These are phyloP conservation scores for Gymnoscopelus braueri DNA, from an alignment of 2,797 vertebrate species.

Conservation along the genomic window DNA sequence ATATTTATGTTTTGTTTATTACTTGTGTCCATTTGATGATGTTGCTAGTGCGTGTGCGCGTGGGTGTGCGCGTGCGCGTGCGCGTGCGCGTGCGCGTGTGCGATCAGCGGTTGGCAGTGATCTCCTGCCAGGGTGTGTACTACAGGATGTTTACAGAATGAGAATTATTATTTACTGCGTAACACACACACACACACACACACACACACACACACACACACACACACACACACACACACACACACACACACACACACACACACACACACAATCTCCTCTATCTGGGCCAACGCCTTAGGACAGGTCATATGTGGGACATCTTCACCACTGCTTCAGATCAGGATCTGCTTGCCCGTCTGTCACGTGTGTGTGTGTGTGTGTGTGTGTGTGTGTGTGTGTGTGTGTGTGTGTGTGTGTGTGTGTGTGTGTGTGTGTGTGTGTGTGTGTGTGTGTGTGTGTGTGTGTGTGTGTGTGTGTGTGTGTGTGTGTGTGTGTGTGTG, in stretches of 20 bases:
- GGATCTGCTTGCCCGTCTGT: background rate
- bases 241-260: background rate
- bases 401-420: background rate
- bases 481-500: background rate
- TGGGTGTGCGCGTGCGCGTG: too few relatives aligned
- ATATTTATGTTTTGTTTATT: background rate
- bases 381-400: background rate
- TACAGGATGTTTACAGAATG: background rate
- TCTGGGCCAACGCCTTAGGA: conserved; percentile 14
- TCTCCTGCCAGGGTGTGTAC: too few relatives aligned
- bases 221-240: background rate
- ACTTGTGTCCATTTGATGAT: background rate
- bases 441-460: background rate
- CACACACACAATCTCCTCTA: conserved; percentile 3
- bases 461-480: background rate
- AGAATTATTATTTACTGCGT: background rate
- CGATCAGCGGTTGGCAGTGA: too few relatives aligned
- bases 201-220: background rate
- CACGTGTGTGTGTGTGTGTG: background rate
- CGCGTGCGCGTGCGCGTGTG: too few relatives aligned
- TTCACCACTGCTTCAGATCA: conserved; percentile 7
- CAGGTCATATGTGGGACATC: conserved; percentile 18
- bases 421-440: background rate
- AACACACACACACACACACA: background rate
- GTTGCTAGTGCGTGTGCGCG: too few relatives aligned